Conservation (phyloP, 2,888 invertebrate genomes). For the Cephus runcator region DNA sequence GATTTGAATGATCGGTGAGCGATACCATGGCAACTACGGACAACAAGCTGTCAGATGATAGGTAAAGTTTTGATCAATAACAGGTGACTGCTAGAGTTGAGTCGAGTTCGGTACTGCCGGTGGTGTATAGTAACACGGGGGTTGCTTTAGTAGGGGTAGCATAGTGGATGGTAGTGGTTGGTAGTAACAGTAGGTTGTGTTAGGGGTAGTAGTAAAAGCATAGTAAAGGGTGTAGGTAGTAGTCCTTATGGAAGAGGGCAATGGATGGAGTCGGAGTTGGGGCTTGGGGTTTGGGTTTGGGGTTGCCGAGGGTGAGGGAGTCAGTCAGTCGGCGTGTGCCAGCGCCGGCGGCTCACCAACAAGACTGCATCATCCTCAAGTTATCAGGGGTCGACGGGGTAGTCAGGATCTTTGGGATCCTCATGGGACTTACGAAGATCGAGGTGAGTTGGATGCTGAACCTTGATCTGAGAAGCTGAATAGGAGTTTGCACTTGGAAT, state of each 20-base stretch:
- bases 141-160: neutral
- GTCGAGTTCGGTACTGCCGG: constrained; percentile 21
- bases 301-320: constrained; percentile 22
- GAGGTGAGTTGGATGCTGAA: neutral
- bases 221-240: constrained; percentile 2
- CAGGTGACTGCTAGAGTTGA: constrained; percentile 53
- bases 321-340: constrained; percentile 57
- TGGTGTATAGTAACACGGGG: constrained; percentile 1
- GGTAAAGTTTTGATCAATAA: constrained; percentile 66
- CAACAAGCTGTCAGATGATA: constrained; percentile 66
- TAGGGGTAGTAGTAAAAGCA: constrained; percentile 33
- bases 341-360: constrained; percentile 41
- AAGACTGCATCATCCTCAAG: neutral
- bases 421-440: neutral
- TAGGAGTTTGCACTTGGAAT: neutral
- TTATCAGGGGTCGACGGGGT: neutral
- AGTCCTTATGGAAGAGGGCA: constrained; percentile 45
- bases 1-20: constrained; percentile 60
- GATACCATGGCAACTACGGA: constrained; percentile 63
- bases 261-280: constrained; percentile 28
- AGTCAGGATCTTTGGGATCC: neutral
- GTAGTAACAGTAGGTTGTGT: constrained; percentile 9
- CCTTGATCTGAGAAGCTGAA: neutral
- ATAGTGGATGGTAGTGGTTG: neutral
- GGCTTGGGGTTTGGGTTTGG: constrained; percentile 2